phyloP scores from a whole-genome alignment of 2,888 invertebrate genomes.

The Lycaena phlaeas region DNA sequence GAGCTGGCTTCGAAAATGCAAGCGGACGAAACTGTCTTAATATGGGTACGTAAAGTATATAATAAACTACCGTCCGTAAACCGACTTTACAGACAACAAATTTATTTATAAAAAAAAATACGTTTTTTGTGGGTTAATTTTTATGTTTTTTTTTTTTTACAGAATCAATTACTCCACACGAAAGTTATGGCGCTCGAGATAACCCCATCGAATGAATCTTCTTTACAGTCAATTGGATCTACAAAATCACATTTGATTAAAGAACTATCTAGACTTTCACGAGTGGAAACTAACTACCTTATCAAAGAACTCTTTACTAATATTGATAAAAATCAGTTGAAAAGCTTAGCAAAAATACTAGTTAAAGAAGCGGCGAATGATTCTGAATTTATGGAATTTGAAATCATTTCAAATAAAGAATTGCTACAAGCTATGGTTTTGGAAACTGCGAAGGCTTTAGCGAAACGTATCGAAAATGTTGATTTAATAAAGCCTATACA shows the following conservation, averaged over 20 bases:
- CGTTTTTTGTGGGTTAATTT: no score
- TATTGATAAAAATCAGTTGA: slow-evolving; percentile 39
- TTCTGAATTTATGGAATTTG: slow-evolving; percentile 26
- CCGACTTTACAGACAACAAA: no score
- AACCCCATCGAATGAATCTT: slow-evolving; percentile 22
- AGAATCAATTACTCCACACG: slow-evolving; percentile 45
- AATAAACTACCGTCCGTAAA: no score
- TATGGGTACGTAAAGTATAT: slow-evolving; percentile 39
- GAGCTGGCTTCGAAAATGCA: slow-evolving; percentile 29
- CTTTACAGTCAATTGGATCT: slow-evolving; percentile 21
- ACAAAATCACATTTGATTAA: slow-evolving; percentile 45
- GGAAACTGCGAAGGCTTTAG: slow-evolving; percentile 41
- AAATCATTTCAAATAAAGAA: slow-evolving; percentile 33
- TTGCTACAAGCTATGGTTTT: slow-evolving; percentile 40
- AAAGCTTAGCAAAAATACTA: slow-evolving; percentile 40
- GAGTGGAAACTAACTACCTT: slow-evolving; percentile 27
- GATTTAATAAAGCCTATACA: slow-evolving; percentile 38
- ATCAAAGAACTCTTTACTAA: slow-evolving; percentile 37
- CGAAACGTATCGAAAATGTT: slow-evolving; percentile 43
- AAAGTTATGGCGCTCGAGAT: slow-evolving; percentile 44
- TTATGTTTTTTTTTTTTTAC: slow-evolving; percentile 25
- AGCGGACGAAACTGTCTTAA: slow-evolving; percentile 29
- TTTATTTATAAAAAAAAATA: background rate
- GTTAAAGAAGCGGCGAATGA: slow-evolving; percentile 32
- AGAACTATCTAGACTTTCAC: slow-evolving; percentile 30